A percentile compares a stretch with the other conserved stretches of the same genome.
These are phyloP conservation scores for Oeneis ivallda DNA, from an alignment of 2,888 invertebrate species.

Conservation along the genomic window DNA sequence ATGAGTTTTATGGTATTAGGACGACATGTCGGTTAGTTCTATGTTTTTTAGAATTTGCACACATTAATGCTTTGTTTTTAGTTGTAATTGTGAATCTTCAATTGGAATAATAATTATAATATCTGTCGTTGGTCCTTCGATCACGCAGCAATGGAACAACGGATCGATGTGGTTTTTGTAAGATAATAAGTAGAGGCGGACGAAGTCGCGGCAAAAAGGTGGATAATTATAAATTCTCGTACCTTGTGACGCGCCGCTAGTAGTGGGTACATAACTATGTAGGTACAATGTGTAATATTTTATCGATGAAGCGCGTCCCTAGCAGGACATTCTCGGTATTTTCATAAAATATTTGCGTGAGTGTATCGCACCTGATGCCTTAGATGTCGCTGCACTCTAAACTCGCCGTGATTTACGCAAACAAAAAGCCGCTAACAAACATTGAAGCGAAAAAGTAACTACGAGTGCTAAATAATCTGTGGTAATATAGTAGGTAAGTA, in stretches of 20 bases:
- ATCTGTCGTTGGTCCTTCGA: no score
- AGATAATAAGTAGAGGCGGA: no score
- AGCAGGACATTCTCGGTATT: conserved; percentile 67
- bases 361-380: conserved; percentile 77
- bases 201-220: no score
- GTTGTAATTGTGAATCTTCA: no score
- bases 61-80: no score
- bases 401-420: conserved; percentile 73
- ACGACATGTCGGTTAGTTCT: not conserved
- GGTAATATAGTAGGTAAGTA: no score
- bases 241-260: no score
- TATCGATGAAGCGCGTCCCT: conserved; percentile 55
- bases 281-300: not conserved
- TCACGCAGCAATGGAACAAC: no score
- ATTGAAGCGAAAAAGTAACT: conserved; percentile 43
- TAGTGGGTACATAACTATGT: no score
- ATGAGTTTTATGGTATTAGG: conserved; percentile 3
- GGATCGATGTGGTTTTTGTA: no score
- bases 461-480: not conserved
- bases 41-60: not conserved
- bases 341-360: conserved; percentile 80
- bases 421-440: conserved; percentile 56
- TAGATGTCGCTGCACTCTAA: conserved; percentile 71
- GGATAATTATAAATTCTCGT: no score
- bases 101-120: no score